Percentiles rank a stretch among this genome's conserved stretches.
These are phyloP conservation scores for Vidua macroura DNA, from an alignment of 2,113 vertebrate genomes.

Conservation along the genomic window DNA sequence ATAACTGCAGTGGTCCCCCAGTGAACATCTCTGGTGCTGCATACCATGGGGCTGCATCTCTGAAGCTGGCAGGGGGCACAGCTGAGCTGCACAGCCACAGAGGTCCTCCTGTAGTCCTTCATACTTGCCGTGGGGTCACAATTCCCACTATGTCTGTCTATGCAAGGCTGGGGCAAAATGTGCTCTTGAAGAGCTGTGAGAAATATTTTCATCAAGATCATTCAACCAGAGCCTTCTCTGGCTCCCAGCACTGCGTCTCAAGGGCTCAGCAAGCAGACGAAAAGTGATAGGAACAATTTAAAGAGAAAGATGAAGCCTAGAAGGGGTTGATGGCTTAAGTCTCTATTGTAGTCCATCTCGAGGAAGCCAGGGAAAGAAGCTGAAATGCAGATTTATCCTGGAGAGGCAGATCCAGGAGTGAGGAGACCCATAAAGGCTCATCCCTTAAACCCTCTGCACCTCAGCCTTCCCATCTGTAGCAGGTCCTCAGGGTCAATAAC, in stretches of 20 bases:
- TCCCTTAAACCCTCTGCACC: neutral
- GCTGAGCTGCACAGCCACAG: neutral
- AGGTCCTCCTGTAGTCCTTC: neutral
- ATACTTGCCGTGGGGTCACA: accelerated
- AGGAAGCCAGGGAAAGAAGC: neutral
- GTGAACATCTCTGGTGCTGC: accelerated
- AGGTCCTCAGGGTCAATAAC: neutral
- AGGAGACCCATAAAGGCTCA: neutral
- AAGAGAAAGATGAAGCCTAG: neutral
- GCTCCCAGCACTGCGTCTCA: neutral
- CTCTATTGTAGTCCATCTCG: neutral
- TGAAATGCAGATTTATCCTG: neutral
- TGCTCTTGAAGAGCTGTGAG: neutral
- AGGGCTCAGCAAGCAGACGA: neutral
- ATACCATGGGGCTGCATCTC: neutral
- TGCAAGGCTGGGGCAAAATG: neutral
- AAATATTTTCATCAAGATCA: neutral
- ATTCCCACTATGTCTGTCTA: neutral
- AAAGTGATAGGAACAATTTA: neutral
- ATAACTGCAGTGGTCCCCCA: neutral
- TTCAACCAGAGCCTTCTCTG: neutral
- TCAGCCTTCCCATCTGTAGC: neutral
- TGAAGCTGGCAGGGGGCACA: neutral
- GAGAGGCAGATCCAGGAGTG: neutral
- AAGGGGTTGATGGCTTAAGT: neutral